Percentiles rank a stretch among this genome's conserved stretches.
Conservation (phyloP, 2,888 invertebrate species). For the Antitype chi region DNA sequence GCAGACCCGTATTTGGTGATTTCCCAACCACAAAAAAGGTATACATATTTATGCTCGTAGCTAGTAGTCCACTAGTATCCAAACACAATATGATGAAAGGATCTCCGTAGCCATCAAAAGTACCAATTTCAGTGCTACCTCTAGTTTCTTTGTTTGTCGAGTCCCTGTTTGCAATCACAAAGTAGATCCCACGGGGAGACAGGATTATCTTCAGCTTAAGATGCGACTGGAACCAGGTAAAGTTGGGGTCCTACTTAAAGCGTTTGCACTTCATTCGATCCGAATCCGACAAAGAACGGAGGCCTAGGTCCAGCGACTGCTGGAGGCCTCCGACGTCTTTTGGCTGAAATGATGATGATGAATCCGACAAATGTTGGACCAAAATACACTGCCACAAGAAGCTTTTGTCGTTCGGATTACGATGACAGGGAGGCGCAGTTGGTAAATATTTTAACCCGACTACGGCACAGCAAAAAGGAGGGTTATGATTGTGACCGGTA, state of each 20-base stretch:
- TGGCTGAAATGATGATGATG: no score
- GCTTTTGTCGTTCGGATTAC: background rate
- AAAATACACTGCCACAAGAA: background rate
- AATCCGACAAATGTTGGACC: no score
- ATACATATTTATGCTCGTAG: background rate
- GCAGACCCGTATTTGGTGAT: no score
- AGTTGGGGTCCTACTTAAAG: constrained; percentile 53
- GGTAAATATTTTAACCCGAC: background rate
- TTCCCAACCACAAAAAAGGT: no score
- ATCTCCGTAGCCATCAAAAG: constrained; percentile 58
- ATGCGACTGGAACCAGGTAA: constrained; percentile 66
- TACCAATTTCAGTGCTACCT: constrained; percentile 67
- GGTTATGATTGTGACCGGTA: no score
- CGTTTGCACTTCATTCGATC: background rate
- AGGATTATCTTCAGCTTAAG: constrained; percentile 82
- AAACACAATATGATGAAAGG: constrained; percentile 37
- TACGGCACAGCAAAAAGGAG: no score
- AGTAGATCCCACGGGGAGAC: constrained; percentile 76
- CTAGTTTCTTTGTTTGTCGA: constrained; percentile 74
- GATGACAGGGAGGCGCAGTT: background rate
- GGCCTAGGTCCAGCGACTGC: no score
- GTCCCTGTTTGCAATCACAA: constrained; percentile 78
- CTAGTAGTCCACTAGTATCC: background rate
- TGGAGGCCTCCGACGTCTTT: no score
- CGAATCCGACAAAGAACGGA: background rate